Percentiles rank a stretch among this genome's conserved stretches.
Conservation (phyloP, 2,113 vertebrate genomes). For the Coregonus clupeaformis region DNA sequence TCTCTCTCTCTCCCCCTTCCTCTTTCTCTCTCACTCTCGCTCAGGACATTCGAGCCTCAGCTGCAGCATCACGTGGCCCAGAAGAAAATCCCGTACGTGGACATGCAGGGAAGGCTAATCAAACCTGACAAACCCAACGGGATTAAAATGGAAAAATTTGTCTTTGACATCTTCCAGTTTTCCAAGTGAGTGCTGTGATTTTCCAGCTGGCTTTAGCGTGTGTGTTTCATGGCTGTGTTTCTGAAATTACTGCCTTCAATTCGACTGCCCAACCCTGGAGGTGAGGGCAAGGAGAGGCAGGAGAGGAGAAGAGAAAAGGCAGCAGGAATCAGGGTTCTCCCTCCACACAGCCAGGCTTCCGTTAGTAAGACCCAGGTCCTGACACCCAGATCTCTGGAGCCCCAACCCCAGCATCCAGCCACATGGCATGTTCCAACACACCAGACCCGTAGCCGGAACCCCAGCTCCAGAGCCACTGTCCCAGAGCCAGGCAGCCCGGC, state of each 20-base stretch:
- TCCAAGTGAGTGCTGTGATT: conserved; percentile 81
- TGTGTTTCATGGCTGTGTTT: conserved; percentile 19
- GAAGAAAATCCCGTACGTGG: conserved; percentile 92
- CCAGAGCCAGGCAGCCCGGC: not conserved
- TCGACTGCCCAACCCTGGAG: not conserved
- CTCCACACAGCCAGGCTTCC: not conserved
- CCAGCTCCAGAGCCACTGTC: not conserved
- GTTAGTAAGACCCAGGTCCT: conserved; percentile 1
- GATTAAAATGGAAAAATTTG: conserved; percentile 99
- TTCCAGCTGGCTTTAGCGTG: conserved; percentile 30
- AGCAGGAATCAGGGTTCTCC: conserved; percentile 12
- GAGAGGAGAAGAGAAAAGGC: not conserved
- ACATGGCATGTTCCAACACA: not conserved
- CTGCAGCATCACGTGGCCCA: conserved; percentile 94
- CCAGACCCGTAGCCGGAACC: not conserved
- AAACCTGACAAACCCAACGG: conserved; percentile 94
- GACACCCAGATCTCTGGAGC: not conserved
- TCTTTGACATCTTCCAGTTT: conserved; percentile 98
- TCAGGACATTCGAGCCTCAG: conserved; percentile 84
- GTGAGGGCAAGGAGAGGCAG: too few relatives aligned
- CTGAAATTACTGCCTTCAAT: too few relatives aligned
- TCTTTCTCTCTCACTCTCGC: not conserved
- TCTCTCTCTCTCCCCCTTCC: not conserved
- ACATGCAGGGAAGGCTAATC: conserved; percentile 78
- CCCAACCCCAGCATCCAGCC: not conserved